phyloP scores from a whole-genome alignment of 2,797 vertebrate species.

The Silurus aristotelis region DNA sequence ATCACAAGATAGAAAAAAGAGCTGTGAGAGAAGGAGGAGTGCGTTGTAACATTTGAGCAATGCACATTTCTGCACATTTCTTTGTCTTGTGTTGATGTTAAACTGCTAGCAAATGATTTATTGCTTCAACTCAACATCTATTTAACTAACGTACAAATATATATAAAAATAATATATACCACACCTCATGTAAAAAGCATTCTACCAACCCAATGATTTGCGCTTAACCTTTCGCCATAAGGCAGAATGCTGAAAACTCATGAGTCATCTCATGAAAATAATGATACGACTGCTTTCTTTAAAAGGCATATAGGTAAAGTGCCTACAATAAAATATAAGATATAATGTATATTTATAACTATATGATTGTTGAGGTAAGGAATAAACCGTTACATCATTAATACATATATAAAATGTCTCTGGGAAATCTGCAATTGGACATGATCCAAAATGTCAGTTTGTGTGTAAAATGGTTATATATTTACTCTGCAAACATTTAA shows the following conservation, averaged over 20 bases:
- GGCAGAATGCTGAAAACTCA: background rate
- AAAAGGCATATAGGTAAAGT: background rate
- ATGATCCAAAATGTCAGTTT: background rate
- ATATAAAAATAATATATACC: no score
- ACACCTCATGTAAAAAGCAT: background rate
- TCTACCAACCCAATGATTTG: background rate
- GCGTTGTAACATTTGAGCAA: background rate
- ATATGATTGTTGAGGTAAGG: no score
- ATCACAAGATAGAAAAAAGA: background rate
- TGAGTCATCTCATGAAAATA: background rate
- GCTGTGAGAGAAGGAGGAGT: background rate
- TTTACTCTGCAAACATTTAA: slow-evolving; percentile 49
- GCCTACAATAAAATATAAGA: background rate
- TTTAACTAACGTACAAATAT: background rate
- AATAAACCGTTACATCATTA: background rate
- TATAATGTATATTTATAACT: background rate
- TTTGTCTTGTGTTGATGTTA: background rate
- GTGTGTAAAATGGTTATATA: slow-evolving; percentile 29
- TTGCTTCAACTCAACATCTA: background rate
- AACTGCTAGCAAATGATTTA: background rate
- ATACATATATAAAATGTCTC: background rate
- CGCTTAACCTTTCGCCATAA: background rate
- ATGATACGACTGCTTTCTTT: background rate
- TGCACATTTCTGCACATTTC: background rate
- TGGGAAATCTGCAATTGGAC: background rate